Percentiles rank a stretch among this genome's conserved stretches.
phyloP scores from a whole-genome alignment of 37 sponge, comb jelly and placozoan species.

The Agelas oroides region DNA sequence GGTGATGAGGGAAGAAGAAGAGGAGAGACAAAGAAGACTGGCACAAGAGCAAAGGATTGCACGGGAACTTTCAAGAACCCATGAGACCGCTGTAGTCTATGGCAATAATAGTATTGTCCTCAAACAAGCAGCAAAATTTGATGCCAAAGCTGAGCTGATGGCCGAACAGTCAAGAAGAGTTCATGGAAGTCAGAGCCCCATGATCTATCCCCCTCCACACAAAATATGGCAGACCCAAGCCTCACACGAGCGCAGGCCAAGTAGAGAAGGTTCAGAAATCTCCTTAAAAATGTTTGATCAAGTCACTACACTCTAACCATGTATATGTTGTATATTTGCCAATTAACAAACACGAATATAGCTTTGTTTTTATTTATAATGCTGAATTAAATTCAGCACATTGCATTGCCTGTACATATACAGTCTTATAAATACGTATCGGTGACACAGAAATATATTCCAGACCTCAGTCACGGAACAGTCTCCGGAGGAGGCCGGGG shows the following conservation, averaged over 20 bases:
- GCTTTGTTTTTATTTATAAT: no score
- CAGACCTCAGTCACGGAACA: no score
- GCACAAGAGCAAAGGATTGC: slow-evolving; percentile 13
- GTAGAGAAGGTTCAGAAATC: not conserved
- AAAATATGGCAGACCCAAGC: no score
- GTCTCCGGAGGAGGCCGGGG: no score
- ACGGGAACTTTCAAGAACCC: no score
- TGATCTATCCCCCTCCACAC: not conserved
- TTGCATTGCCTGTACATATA: no score
- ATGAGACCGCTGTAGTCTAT: not conserved
- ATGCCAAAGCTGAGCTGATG: slow-evolving; percentile 12
- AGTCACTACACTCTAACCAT: slow-evolving; percentile 21
- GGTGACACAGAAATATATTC: no score
- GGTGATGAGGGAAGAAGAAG: slow-evolving; percentile 25
- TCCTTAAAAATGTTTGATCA: slow-evolving; percentile 13
- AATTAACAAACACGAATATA: no score
- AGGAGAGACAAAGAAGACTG: slow-evolving; percentile 10
- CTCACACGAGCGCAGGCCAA: not conserved
- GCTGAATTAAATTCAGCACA: no score
- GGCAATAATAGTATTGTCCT: not conserved
- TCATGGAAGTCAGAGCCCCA: not conserved
- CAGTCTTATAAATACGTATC: no score
- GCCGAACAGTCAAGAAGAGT: not conserved
- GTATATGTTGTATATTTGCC: not conserved
- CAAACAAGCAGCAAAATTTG: slow-evolving; percentile 8